Conservation (phyloP, 2,888 invertebrate species). For the Cabera pusaria region DNA sequence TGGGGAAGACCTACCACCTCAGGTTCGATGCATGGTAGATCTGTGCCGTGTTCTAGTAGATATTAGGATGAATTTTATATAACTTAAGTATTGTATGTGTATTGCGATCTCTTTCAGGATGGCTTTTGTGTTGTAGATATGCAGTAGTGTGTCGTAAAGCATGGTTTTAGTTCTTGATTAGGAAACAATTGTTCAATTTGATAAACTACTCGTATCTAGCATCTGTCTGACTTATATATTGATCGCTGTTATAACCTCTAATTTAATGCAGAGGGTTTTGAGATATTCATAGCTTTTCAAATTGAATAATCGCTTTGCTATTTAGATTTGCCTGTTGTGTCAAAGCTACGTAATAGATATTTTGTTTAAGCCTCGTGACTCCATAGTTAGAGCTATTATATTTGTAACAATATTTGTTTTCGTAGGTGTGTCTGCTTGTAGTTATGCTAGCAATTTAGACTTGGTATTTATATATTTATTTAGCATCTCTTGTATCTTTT, state of each 20-base stretch:
- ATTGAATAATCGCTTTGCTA: constrained; percentile 1
- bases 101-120: too few species aligned
- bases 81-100: too few species aligned
- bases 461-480: constrained; percentile 9
- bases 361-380: constrained; percentile 11
- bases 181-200: too few species aligned
- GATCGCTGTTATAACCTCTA: too few species aligned
- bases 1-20: constrained; percentile 70
- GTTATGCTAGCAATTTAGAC: neutral
- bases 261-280: too few species aligned
- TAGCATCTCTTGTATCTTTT: constrained; percentile 13
- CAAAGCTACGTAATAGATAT: constrained; percentile 14
- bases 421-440: constrained; percentile 17
- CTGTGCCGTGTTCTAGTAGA: constrained; percentile 18
- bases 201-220: too few species aligned
- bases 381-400: constrained; percentile 6
- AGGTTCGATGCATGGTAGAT: constrained; percentile 74
- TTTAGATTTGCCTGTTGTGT: constrained; percentile 2
- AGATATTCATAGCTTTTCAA: too few species aligned
- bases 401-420: constrained; percentile 14
- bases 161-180: constrained; percentile 1
- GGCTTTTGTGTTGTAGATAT: neutral
- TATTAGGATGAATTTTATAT: too few species aligned
- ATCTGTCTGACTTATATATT: too few species aligned
- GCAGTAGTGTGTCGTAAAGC: constrained; percentile 3